These are phyloP conservation scores for Prunella himalayana DNA, from an alignment of 2,113 vertebrate species.

Conservation along the genomic window DNA sequence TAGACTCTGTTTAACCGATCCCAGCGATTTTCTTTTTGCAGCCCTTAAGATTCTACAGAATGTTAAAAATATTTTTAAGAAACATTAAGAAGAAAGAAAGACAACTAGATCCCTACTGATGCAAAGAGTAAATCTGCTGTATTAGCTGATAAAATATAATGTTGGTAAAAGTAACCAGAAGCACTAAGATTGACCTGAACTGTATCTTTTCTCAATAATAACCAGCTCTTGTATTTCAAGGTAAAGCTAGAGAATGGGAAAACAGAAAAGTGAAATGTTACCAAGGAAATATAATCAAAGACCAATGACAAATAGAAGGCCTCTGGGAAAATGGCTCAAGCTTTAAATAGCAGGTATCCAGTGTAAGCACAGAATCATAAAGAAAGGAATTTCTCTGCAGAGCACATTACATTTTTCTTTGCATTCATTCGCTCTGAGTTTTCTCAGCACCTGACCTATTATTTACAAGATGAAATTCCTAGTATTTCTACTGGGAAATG, in stretches of 20 bases:
- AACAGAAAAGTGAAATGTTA: background rate
- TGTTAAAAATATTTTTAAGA: background rate
- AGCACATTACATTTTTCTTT: background rate
- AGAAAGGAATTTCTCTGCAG: background rate
- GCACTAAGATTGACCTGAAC: background rate
- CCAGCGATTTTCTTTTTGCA: background rate
- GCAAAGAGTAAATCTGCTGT: background rate
- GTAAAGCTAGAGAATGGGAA: background rate
- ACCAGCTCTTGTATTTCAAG: background rate
- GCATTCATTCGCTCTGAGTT: background rate
- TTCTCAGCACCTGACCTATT: background rate
- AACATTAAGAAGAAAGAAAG: background rate
- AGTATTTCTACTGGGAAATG: background rate
- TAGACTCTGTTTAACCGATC: background rate
- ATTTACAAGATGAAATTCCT: background rate
- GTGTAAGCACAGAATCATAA: background rate
- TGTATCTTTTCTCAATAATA: background rate
- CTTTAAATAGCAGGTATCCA: background rate
- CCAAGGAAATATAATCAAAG: slow-evolving; percentile 9
- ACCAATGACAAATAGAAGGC: background rate
- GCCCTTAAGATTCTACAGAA: background rate
- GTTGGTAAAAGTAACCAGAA: background rate
- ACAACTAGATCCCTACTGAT: background rate
- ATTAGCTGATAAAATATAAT: background rate
- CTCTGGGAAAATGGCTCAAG: background rate